These are phyloP conservation scores for Carollia perspicillata DNA, from an alignment of 2,113 vertebrate species.

Conservation along the genomic window DNA sequence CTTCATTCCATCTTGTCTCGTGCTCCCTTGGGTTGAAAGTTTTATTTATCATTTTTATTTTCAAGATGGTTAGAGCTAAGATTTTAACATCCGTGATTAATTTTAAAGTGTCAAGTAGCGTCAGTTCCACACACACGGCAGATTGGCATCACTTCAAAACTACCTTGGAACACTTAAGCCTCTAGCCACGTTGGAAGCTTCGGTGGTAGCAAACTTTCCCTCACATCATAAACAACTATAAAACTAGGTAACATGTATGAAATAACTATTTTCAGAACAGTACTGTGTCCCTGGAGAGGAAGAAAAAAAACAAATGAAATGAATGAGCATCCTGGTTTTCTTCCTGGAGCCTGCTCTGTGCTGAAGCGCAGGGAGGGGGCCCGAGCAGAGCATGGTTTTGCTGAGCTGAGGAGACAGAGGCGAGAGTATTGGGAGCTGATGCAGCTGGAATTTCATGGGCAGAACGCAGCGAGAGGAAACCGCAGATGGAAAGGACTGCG, in stretches of 20 bases:
- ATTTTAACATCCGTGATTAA: slow-evolving; percentile 25
- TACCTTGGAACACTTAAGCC: not conserved
- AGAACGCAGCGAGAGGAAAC: not conserved
- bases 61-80: slow-evolving; percentile 24
- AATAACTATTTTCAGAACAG: not conserved
- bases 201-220: not conserved
- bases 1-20: not conserved
- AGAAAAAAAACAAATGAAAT: not conserved
- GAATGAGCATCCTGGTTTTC: not conserved
- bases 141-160: slow-evolving; percentile 18
- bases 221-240: slow-evolving; percentile 5
- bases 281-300: not conserved
- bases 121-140: not conserved
- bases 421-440: not conserved
- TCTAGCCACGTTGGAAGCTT: slow-evolving; percentile 21
- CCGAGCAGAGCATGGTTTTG: not conserved
- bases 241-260: slow-evolving; percentile 4
- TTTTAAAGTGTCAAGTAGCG: slow-evolving; percentile 39
- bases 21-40: slow-evolving; percentile 28
- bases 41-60: slow-evolving; percentile 42
- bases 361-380: not conserved
- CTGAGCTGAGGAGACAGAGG: not conserved
- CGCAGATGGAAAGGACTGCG: not conserved
- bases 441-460: not conserved
- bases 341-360: not conserved